Evolutionary conservation across 2,113 vertebrate genomes (phyloP).

Genomic region (Corydoras sp.): DNA sequence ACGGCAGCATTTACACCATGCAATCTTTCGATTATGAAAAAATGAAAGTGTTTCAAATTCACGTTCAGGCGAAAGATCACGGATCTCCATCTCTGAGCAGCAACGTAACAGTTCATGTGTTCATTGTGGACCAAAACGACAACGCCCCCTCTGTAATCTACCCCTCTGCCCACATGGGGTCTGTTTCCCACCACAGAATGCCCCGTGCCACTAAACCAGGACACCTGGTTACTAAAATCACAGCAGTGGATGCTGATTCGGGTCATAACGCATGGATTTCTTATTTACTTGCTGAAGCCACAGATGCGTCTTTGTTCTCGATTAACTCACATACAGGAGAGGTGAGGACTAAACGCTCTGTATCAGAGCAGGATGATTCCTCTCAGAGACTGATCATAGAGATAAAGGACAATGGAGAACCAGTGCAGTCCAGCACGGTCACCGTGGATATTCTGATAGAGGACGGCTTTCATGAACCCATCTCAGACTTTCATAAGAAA

Average conservation of each 20-base stretch:
- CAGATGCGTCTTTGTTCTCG: constrained; percentile 39
- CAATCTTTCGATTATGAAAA: constrained; percentile 70
- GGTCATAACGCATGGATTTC: constrained; percentile 44
- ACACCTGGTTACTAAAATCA: constrained; percentile 63
- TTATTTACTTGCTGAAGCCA: constrained; percentile 38
- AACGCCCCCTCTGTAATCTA: constrained; percentile 60
- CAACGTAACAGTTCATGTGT: constrained; percentile 59
- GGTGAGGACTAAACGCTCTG: constrained; percentile 45
- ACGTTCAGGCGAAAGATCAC: constrained; percentile 66
- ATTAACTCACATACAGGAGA: constrained; percentile 44
- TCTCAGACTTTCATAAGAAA: constrained; percentile 47
- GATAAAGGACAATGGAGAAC: constrained; percentile 45
- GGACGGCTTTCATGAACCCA: constrained; percentile 47
- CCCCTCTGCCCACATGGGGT: constrained; percentile 51
- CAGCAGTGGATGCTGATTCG: constrained; percentile 63
- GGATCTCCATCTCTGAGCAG: constrained; percentile 57
- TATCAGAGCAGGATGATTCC: constrained; percentile 44
- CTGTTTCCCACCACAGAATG: constrained; percentile 56
- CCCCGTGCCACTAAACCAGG: constrained; percentile 58
- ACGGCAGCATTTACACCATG: constrained; percentile 62
- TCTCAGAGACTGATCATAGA: constrained; percentile 44
- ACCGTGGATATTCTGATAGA: constrained; percentile 63
- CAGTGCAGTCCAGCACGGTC: constrained; percentile 59
- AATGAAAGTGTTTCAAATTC: constrained; percentile 67
- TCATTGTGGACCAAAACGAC: constrained; percentile 65